Evolutionary conservation across 2,888 invertebrate species (phyloP), one percentile per base, ranked within the genome.

Genomic region (Euproctis similis): DNA sequence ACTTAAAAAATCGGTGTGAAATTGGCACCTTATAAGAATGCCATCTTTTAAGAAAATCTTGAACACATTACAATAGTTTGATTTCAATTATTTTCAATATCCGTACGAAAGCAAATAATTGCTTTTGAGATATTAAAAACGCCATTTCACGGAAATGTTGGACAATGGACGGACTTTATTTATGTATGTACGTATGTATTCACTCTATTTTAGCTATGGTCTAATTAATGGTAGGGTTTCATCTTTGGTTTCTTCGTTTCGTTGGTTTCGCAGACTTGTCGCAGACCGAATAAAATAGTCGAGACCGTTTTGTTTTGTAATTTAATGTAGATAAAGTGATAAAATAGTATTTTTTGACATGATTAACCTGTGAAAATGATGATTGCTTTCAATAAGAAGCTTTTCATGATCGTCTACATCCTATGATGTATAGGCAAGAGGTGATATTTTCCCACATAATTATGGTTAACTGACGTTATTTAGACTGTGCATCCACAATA

Each of bases 401-500:
- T 45, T 53, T 46, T 45, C 44, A 58, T 50, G 48, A 59, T 53
- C 34, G 51, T 55, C 46, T 60, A 66, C 62, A 59, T 61, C 54
- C 73, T 74, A 74, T 80, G 77, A 82, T 73, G 59, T 59, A 53
- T 46, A 74, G 77, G 78, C 76, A 77, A 72, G 73, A 72, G 46
- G 81, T 73, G 71, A 70, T 80, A 81, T 80, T 80, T 82, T 82
- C 82, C 75, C 80, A 80, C 73, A 76, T 84, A 82, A 85, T 80
- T 81, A 82, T 82, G 84, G 72, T 75, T 80, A 82, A 78, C 81
- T 85, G 82, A 84, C 84, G 75, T 82, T 81, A n/a, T n/a, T n/a
- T n/a, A 70, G 68, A 73, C 73, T 72, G 78, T 78, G 80, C 82
- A 84, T 84, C 84, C 80, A 82, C 84, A 84, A 85, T 82, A 81